Base-by-base conservation (phyloP, 2,888 invertebrate species). In the Drosophila falleni region DNA sequence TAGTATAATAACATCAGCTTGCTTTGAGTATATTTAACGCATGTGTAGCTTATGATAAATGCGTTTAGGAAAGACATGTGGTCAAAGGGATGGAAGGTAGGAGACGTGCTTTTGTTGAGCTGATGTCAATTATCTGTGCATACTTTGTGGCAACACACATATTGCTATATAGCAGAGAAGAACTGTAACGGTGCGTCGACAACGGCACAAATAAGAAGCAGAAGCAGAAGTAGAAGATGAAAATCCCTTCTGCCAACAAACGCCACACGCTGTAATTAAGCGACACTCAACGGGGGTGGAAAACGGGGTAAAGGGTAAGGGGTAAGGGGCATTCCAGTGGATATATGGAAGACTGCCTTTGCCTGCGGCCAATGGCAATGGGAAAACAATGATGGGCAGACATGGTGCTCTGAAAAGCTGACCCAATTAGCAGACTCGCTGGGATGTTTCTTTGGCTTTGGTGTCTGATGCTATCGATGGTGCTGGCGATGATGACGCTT, bases 231-330 rank as follows among this genome's bases (percentile, higher is more conserved):
- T 6, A 41, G 29, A 35, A 29, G 37, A 82, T 70, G 88, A 82
- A 84, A 87, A 84, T 87, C 89, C 89, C 89, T 81, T 80, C 83
- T 83, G 84, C 84, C 84, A 84, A 88, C 84, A 84, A 81, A 78
- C 84, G 61, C 56, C 84, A 51, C 84, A 81, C 78, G 73, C 68
- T 75, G 87, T 89, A 84, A 84, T 84, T 89, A 84, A 89, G 89
- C 78, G 87, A 83, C 84, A 89, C 87, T 89, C 84, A 70, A 82
- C 83, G 42, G 53, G 44, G 35, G 16, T 11, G 3, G 47, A 3
- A 13, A 5, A 13, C 1, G 35, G 5, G 37, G 1, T 6, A 15
- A 9, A 15, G 19, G 19, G 2, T 2, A 29, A 6, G 16, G 11
- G 4, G 19, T 1, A 5, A n/a, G 19, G 42, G 31, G 8, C 11